Evolutionary conservation across 2,797 vertebrate species (phyloP), one percentile per base, ranked within the genome.

Genomic region (Spheniscus humboldti): DNA sequence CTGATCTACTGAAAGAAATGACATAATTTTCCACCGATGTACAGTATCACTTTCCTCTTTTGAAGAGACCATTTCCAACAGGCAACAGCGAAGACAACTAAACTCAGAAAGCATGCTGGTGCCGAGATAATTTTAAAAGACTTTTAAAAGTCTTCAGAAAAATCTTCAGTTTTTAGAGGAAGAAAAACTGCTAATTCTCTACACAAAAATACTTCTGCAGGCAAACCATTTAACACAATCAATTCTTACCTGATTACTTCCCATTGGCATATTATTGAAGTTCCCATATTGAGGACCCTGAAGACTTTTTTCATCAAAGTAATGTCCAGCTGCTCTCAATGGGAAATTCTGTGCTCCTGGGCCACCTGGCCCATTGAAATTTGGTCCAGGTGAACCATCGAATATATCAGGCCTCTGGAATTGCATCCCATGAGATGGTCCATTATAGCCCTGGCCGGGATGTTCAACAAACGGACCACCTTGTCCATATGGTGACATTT

Each of bases 211-310:
- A 69, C 10, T 63, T 43, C 23, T 33, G 17, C 31, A 75, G 43
- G 56, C 15, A 12, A 66, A 55, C 9, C 12, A 35, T 31, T 35
- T 55, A 37, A 63, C 5, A 11, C 15, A 43, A 59, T 72, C 57
- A 18, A 7, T 24, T 92, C 99, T 98, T 97, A 99, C 99, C 98
- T 98, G 98, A 90, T 98, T 98, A 94, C 96, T 98, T 97, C 98
- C 99, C 81, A 98, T 93, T 5, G 98, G 80, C 47, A 98, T 94
- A 86, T 93, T 97, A 11, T 95, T 98, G 92, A 98, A 98, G 92
- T 95, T 98, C 92, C 98, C 98, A 88, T 97, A 98, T 0, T 98
- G 97, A 97, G 98, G 98, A 80, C 98, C 97, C 63, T 98, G 98
- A 91, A 98, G 97, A 81, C 97, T 95, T 96, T 98, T 99, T 27